A percentile compares a stretch with the other conserved stretches of the same genome.
Evolutionary conservation across 2,888 invertebrate genomes (phyloP).

Genomic region (Cryptosula pallasiana): DNA sequence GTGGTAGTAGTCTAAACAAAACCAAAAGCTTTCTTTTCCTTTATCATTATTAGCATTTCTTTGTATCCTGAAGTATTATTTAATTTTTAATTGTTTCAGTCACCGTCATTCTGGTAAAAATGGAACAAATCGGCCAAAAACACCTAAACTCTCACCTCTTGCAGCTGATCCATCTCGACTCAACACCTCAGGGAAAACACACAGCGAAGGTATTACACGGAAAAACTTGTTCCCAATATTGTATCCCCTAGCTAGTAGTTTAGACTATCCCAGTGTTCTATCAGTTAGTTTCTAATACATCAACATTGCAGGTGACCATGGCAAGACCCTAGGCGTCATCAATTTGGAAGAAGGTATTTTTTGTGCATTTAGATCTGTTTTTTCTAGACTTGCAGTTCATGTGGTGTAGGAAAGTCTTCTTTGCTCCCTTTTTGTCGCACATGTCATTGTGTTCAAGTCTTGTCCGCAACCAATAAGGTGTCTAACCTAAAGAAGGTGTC

Average conservation of each 20-base stretch:
- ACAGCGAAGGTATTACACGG: background rate
- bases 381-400: no score
- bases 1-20: no score
- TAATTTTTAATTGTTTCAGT: no score
- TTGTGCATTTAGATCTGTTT: no score
- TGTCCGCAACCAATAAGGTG: no score
- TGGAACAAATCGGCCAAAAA: background rate
- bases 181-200: background rate
- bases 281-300: background rate
- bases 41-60: no score
- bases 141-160: background rate
- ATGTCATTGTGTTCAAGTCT: no score
- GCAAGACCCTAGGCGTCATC: background rate
- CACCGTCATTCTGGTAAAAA: background rate
- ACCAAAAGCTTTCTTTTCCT: no score
- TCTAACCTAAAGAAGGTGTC: no score
- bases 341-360: slow-evolving; percentile 13
- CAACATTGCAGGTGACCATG: background rate
- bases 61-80: no score
- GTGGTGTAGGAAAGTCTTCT: no score
- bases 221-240: background rate
- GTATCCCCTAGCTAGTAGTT: background rate
- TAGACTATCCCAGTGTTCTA: background rate
- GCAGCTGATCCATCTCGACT: slow-evolving; percentile 2
- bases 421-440: no score